phyloP scores from a whole-genome alignment of 2,888 invertebrate genomes.

The Troides oblongomaculatus region DNA sequence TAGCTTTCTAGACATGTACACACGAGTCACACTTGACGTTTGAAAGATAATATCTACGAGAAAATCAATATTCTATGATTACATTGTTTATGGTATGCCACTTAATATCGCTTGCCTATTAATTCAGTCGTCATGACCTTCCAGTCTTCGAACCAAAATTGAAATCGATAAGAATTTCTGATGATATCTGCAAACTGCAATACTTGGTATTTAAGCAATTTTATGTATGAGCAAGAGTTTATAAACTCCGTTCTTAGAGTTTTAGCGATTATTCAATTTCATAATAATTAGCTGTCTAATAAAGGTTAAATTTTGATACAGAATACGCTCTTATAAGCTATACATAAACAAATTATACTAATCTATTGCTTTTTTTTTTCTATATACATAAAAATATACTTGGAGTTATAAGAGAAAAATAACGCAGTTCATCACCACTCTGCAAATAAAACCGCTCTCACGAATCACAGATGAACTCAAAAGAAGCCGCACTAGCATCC shows the following conservation, averaged over 20 bases:
- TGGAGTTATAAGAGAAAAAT: constrained; percentile 38
- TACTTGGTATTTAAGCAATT: neutral
- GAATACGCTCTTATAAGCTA: constrained; percentile 1
- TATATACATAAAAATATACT: constrained; percentile 19
- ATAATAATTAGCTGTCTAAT: neutral
- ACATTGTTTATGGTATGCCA: constrained; percentile 2
- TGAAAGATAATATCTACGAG: neutral
- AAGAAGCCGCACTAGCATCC: constrained; percentile 50
- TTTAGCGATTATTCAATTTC: neutral
- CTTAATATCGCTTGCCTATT: neutral
- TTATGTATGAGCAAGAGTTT: neutral
- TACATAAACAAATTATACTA: constrained; percentile 3
- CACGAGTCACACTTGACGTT: neutral
- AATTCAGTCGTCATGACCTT: neutral
- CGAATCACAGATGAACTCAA: constrained; percentile 66
- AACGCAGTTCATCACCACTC: constrained; percentile 28
- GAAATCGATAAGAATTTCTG: neutral
- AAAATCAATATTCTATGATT: neutral
- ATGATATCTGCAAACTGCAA: neutral
- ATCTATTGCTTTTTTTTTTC: constrained; percentile 20
- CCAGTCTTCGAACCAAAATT: neutral
- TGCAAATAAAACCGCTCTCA: constrained; percentile 57
- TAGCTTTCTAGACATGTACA: neutral
- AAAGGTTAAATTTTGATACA: neutral
- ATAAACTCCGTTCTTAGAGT: neutral